Evolutionary conservation across 1,140 invertebrate genomes (phyloP), one percentile per base, ranked within the genome.

Genomic region (Yoshiicerus persimilis): DNA sequence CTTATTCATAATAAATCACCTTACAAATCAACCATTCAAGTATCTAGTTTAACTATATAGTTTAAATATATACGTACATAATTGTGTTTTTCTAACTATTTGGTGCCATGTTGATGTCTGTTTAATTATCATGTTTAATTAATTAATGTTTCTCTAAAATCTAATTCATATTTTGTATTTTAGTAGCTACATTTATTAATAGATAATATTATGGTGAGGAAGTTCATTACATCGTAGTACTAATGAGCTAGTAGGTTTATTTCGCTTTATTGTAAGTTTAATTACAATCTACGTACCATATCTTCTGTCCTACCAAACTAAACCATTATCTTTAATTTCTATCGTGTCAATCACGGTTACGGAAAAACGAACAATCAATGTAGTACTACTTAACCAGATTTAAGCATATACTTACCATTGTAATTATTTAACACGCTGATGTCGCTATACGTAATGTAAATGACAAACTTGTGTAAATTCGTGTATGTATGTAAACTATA

Each of bases 61-160:
- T 56, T 56, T 56, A 56, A 16, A 56, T 16, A 20, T 56, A n/a
- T n/a, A 70, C 13, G 23, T 70, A 70, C 64, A 13, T 27, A 70
- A 70, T 25, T 20, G 36, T 36, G 30, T 80, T 30, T 80, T 80
- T 80, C 75, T 36, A 38, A 80, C 34, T 80, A 80, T 80, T 80
- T 38, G 75, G 75, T 80, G 75, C 75, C 75, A 80, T 80, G 75
- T 80, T 80, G 32, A 80, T 36, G 75, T 80, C 75, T 80, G 32
- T 80, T 80, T 80, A 38, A 80, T 80, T 20, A 70, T 70, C 32
- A 77, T 36, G 75, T 80, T 80, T 66, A 66, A 25, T 25, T 27
- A 66, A 66, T 66, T 70, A 30, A 70, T 25, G 27, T 70, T 27
- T 32, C 66, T 70, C 30, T 70, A 70, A 70, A 70, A 25, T n/a